Base-by-base conservation (phyloP, 2,888 invertebrate genomes). In the Andrena trimmerana region DNA sequence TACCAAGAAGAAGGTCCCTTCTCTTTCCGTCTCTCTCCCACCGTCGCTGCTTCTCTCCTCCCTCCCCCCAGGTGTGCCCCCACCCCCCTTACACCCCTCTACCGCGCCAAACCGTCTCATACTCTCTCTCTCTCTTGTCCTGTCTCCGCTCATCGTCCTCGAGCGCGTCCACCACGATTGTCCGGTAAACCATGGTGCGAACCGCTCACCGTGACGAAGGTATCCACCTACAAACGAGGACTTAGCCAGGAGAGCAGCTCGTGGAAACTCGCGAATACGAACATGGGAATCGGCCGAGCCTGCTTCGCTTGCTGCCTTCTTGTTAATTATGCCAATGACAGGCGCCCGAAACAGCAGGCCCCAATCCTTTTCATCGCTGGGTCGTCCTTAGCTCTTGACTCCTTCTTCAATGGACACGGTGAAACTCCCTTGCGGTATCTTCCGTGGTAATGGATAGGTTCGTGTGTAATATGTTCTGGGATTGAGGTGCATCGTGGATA, bases 141-240 rank as follows among this genome's bases (percentile, higher is more conserved):
- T 86, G 86, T 86, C 89, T 89, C 88, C 88, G 89, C 89, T 90
- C 90, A 89, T 90, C 91, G 90, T 90, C 89, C 90, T 90, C 90
- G 90, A 91, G 89, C 89, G 85, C 91, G 90, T 90, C 91, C 90
- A 89, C 90, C 88, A 90, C 91, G 90, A 90, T 89, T 91, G 91
- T 91, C 92, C 91, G 91, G 90, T 90, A 91, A 92, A 90, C 91
- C 91, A 92, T 91, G 92, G 90, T 88, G 92, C 88, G 89, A 88
- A 90, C 89, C 92, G 89, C 89, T 90, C 90, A 93, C 91, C 93
- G 91, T 93, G 92, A 93, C 93, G 92, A 90, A 91, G 92, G 91
- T 90, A 91, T 90, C 91, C 91, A 91, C 91, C 91, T 91, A 90
- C 91, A 88, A 90, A 91, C 90, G 91, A 88, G 90, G 90, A 91